phyloP scores from a whole-genome alignment of 2,113 vertebrate species.

The Salminus brasiliensis region DNA sequence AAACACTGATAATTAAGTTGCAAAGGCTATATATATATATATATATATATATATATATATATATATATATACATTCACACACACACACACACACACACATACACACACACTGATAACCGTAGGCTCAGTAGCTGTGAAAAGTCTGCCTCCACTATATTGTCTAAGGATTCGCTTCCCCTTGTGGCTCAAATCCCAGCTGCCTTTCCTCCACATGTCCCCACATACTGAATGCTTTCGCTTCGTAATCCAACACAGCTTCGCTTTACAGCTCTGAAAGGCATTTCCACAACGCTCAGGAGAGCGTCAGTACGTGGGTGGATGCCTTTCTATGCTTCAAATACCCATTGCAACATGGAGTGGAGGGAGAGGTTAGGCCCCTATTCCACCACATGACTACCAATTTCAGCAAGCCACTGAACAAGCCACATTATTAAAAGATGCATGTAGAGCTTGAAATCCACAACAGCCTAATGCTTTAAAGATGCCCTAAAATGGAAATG shows the following conservation, averaged over 20 bases:
- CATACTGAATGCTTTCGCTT: neutral
- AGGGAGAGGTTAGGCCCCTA: conserved; percentile 24
- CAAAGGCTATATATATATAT: too few species aligned
- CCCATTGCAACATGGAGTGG: conserved; percentile 23
- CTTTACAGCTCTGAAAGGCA: conserved; percentile 26
- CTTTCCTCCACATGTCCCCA: neutral
- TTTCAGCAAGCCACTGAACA: neutral
- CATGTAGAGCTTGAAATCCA: too few species aligned
- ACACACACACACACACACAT: neutral
- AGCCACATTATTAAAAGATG: too few species aligned
- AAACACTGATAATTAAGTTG: too few species aligned
- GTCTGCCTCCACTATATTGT: neutral
- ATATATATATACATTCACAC: neutral
- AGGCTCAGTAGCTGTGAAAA: neutral
- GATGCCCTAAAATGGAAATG: neutral
- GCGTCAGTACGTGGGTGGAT: conserved; percentile 31
- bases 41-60: too few species aligned
- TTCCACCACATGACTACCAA: neutral
- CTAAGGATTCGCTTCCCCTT: neutral
- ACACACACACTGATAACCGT: neutral
- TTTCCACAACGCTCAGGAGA: conserved; percentile 12
- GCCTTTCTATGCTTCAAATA: conserved; percentile 31
- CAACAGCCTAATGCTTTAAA: too few species aligned
- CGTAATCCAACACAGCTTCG: neutral
- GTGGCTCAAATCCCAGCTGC: conserved; percentile 1